Evolutionary conservation across 2,888 invertebrate genomes (phyloP).

Genomic region (Conus canariensis): DNA sequence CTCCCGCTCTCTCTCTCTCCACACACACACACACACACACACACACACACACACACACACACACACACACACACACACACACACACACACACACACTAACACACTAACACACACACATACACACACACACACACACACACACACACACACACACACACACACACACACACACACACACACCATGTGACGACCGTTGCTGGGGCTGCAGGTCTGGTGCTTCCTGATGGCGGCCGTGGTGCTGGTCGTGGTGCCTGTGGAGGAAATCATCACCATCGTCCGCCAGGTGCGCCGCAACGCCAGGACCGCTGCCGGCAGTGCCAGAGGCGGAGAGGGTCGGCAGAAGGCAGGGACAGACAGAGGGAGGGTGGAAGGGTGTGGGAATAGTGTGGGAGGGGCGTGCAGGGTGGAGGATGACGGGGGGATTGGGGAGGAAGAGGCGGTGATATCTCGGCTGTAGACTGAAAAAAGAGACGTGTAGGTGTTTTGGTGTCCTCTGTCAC

Average conservation of each 20-base stretch:
- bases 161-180: neutral
- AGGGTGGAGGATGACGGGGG: neutral
- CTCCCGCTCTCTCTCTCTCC: too few relatives aligned
- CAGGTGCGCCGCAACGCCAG: conserved; percentile 53
- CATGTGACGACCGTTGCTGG: neutral
- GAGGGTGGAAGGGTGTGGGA: neutral
- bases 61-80: too few relatives aligned
- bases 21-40: neutral
- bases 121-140: neutral
- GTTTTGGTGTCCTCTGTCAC: neutral
- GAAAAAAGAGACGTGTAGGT: neutral
- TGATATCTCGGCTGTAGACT: neutral
- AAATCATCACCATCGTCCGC: conserved; percentile 58
- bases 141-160: conserved; percentile 1
- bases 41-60: too few relatives aligned
- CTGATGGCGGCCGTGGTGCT: conserved; percentile 63
- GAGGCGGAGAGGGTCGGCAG: neutral
- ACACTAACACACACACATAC: too few relatives aligned
- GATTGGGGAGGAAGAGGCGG: neutral
- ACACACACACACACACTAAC: too few relatives aligned
- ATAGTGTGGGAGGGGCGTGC: neutral
- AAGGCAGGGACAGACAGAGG: neutral
- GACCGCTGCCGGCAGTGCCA: neutral
- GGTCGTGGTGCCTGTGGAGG: conserved; percentile 64
- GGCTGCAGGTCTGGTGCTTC: conserved; percentile 55